phyloP scores from a whole-genome alignment of 2,888 invertebrate genomes.

The Polymixis lichenea region DNA sequence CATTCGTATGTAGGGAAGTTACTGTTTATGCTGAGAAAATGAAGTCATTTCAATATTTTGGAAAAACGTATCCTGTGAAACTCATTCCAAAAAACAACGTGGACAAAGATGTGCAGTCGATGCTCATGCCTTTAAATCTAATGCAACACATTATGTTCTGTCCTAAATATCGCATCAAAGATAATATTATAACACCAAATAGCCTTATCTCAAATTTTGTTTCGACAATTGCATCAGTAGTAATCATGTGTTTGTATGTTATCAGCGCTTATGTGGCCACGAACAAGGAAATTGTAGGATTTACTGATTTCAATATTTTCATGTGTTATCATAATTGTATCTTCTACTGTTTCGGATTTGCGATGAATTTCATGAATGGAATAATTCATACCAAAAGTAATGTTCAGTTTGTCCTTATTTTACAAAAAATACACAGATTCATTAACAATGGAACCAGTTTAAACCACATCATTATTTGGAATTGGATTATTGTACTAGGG shows the following conservation, averaged over 20 bases:
- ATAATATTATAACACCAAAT: conserved; percentile 12
- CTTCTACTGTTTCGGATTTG: conserved; percentile 14
- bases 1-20: neutral
- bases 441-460: conserved; percentile 15
- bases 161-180: too few species aligned
- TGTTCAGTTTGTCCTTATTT: conserved; percentile 26
- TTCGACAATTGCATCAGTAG: conserved; percentile 17
- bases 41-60: neutral
- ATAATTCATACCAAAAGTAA: conserved; percentile 13
- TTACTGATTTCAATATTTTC: too few species aligned
- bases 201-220: neutral
- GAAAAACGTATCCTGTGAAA: neutral
- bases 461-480: neutral
- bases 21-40: neutral
- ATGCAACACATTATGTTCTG: too few species aligned
- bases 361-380: conserved; percentile 14
- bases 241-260: neutral
- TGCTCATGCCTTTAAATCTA: too few species aligned
- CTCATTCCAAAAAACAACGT: too few species aligned
- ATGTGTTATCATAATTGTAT: neutral
- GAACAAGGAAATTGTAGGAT: too few species aligned
- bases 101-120: too few species aligned
- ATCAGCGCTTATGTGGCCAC: rapidly evolving
- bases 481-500: conserved; percentile 23
- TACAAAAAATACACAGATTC: conserved; percentile 43